Conservation (phyloP, 2,113 vertebrate species). For the Gambusia holbrooki region DNA sequence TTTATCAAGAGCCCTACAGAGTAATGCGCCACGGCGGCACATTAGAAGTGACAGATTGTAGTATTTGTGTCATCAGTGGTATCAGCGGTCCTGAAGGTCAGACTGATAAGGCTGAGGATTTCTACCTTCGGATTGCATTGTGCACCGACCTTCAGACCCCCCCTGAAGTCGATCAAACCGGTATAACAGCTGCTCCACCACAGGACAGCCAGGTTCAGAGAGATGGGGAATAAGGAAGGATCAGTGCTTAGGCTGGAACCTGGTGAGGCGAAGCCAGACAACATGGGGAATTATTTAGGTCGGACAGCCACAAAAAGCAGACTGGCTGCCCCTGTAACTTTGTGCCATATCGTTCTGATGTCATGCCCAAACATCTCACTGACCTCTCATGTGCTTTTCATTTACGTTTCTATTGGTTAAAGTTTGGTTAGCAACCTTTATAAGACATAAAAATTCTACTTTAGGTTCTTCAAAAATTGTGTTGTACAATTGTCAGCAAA, state of each 20-base stretch:
- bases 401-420: background rate
- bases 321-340: slow-evolving; percentile 42
- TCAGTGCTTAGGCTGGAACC: slow-evolving; percentile 63
- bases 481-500: too few species aligned
- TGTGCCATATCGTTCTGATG: slow-evolving; percentile 16
- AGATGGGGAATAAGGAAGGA: slow-evolving; percentile 63
- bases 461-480: too few species aligned
- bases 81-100: slow-evolving; percentile 80
- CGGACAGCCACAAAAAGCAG: background rate
- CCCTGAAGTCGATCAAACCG: slow-evolving; percentile 76
- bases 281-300: slow-evolving; percentile 39
- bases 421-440: background rate
- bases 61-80: slow-evolving; percentile 70
- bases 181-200: slow-evolving; percentile 49
- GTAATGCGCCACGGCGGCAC: slow-evolving; percentile 5
- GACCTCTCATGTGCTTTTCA: background rate
- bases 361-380: slow-evolving; percentile 14
- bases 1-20: slow-evolving; percentile 30
- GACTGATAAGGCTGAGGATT: slow-evolving; percentile 78
- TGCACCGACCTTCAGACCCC: slow-evolving; percentile 73
- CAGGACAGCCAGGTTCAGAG: slow-evolving; percentile 63
- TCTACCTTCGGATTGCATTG: slow-evolving; percentile 72
- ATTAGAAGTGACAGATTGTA: slow-evolving; percentile 33
- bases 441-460: background rate
- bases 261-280: slow-evolving; percentile 40